Base-by-base conservation (phyloP, 2,888 invertebrate species). In the Spatulosminthurus flaviceps region DNA sequence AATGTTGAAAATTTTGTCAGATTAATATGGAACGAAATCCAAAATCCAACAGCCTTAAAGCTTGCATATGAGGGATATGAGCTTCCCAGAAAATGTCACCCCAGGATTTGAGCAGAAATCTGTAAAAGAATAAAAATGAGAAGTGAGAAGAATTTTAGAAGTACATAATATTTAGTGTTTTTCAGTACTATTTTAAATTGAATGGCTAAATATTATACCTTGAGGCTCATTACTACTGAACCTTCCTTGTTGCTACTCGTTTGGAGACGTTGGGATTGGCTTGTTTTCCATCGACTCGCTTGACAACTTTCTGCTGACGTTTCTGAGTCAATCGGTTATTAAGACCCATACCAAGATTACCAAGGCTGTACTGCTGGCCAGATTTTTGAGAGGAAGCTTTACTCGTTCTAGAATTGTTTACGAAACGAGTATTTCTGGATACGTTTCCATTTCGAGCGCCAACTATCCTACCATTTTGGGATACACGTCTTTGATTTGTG, bases 311-410 rank as follows among this genome's bases (percentile, higher is more conserved):
- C 61, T 64, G 0, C 24, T 29, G 34, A 19, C 42, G 34, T 21
- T 28, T 22, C 66, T 74, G 51, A 16, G n/a, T 0, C 0, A 75
- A 29, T 1, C 75, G 64, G 13, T 75, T 64, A 13, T 75, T 64
- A 1, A 75, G 41, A 0, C 66, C 66, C 41, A 75, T 16, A 7
- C 61, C 29, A 0, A 75, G 42, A 75, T 66, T 66, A 11, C 42
- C 41, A 1, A 75, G 21, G 0, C 41, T 26, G 19, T 22, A 75
- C 21, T 69, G 4, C n/a, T 60, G 5, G 16, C 16, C 16, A 21
- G 7, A 1, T 24, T 26, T 29, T 64, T 16, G 19, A 41, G 26
- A 5, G 5, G 70, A n/a, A 29, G 16, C n/a, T 16, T 70, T 34
- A n/a, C 24, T 24, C 11, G 4, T 24, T 64, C 64, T 64, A 4